Evolutionary conservation across 1,140 invertebrate species (phyloP), one percentile per base, ranked within the genome.

Genomic region (Bombus turneri): DNA sequence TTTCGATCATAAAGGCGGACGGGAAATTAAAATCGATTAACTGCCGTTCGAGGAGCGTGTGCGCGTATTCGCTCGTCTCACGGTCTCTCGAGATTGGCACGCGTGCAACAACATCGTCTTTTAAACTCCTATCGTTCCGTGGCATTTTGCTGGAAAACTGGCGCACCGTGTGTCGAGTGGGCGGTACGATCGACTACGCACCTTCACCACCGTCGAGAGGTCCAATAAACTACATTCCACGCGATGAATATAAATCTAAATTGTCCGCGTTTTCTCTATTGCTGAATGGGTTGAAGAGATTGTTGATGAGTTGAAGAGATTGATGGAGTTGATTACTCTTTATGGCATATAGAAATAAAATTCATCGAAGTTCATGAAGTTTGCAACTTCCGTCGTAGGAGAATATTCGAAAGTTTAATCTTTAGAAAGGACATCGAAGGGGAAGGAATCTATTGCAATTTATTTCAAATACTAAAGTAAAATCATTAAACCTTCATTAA

Each of bases 11-110:
- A 93, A 93, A 92, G 87, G 85, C 89, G 82, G 69, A 75, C 93
- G 91, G 93, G 92, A 94, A 93, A 94, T 94, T 94, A 94, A 94
- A 93, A 94, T 94, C 93, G 92, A 93, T 94, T 92, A 93, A 93
- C 89, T 85, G 86, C 81, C 76, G 81, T 78, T 69, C 68, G 69
- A 41, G 69, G 69, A 25, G 64, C 4, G 57, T 37, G 37, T 47
- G 64, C 13, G 66, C n/a, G 80, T 28, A n/a, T 86, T 53, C 43
- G 69, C 68, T 73, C 72, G 13, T 5, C 59, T 62, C 59, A 28
- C 59, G 22, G 59, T 12, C 66, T 37, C 47, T 78, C 71, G 81
- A 79, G 83, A 89, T 90, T 87, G 87, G 87, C 82, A 87, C 85
- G 69, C 41, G 86, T 87, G 82, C 62, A 87, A 25, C 66, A 75